Percentiles rank a stretch among this genome's conserved stretches.
Conservation (phyloP, 2,113 vertebrate species). For the Semnornis frantzii region DNA sequence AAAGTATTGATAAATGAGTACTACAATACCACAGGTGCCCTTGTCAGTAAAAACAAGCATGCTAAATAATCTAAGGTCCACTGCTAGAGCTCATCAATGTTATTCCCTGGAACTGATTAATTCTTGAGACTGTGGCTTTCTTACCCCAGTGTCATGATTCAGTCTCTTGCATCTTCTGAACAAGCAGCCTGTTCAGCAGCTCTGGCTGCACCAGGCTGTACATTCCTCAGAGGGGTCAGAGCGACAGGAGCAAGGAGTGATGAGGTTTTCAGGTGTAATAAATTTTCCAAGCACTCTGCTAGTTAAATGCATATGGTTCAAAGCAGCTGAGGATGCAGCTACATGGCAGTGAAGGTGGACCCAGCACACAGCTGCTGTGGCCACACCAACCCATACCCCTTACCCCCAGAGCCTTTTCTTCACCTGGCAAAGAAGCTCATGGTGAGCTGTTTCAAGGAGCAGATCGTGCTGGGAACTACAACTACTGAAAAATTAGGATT, state of each 20-base stretch:
- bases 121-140: neutral
- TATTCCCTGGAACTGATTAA: neutral
- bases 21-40: neutral
- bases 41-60: neutral
- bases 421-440: neutral
- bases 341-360: rapidly evolving
- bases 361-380: neutral
- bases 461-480: neutral
- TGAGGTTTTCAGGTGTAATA: neutral
- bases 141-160: neutral
- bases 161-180: neutral
- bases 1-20: neutral
- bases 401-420: neutral
- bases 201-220: neutral
- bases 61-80: neutral
- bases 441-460: neutral
- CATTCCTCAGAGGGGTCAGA: neutral
- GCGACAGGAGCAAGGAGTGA: neutral
- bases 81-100: neutral
- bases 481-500: neutral
- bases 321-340: neutral
- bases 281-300: neutral
- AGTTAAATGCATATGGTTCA: neutral
- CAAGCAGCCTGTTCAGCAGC: neutral
- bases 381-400: neutral